Conservation (phyloP, 2,888 invertebrate species). For the Meliscaeva auricollis region DNA sequence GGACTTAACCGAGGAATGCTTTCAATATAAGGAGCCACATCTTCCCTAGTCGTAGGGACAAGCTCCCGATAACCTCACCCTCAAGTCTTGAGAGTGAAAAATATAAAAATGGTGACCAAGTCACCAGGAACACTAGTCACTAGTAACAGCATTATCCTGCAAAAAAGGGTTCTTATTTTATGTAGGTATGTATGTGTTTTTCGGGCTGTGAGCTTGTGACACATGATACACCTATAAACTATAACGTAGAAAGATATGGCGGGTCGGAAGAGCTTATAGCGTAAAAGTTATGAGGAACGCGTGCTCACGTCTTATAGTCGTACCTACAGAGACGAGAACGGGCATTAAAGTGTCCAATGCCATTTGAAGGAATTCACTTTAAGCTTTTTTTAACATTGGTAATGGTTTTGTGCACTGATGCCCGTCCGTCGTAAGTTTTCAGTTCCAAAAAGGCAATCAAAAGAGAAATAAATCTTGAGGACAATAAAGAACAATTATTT, state of each 20-base stretch:
- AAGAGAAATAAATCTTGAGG: constrained; percentile 18
- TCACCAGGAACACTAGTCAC: neutral
- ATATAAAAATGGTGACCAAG: constrained; percentile 62
- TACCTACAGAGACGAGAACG: neutral
- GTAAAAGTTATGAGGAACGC: constrained; percentile 64
- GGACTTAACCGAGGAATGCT: constrained; percentile 67
- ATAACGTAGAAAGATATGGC: constrained; percentile 27
- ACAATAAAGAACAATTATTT: constrained; percentile 30
- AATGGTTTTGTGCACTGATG: constrained; percentile 30
- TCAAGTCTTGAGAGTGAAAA: constrained; percentile 13
- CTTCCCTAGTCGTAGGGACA: neutral
- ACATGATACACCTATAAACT: constrained; percentile 26
- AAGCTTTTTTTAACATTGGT: constrained; percentile 46
- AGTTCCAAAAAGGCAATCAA: neutral
- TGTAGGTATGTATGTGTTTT: neutral
- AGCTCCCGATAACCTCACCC: too few relatives aligned
- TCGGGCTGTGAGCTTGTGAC: constrained; percentile 24
- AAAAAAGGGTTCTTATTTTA: constrained; percentile 5
- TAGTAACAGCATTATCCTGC: neutral
- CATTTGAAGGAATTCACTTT: constrained; percentile 34
- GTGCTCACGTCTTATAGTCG: constrained; percentile 50
- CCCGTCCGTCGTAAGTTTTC: constrained; percentile 16
- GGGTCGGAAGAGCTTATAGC: constrained; percentile 44
- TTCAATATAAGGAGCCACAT: constrained; percentile 52
- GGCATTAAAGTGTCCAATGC: constrained; percentile 60